phyloP scores from a whole-genome alignment of 1,140 invertebrate genomes.

The Vollenhovia emeryi region DNA sequence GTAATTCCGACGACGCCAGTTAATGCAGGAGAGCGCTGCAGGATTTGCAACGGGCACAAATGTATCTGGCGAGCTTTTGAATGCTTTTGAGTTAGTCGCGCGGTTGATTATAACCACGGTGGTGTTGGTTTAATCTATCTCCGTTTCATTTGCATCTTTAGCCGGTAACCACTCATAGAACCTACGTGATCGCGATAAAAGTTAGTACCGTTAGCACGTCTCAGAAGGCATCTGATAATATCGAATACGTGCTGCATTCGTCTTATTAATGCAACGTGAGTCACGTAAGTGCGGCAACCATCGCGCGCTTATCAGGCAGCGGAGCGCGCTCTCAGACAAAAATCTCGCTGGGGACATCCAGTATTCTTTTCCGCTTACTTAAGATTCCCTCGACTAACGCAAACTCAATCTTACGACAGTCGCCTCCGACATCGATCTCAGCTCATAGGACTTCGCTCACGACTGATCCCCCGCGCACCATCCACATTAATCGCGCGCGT shows the following conservation, averaged over 20 bases:
- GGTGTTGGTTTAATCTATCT: slow-evolving; percentile 18
- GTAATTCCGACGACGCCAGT: not conserved
- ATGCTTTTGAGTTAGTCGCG: slow-evolving; percentile 10
- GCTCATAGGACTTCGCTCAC: not conserved
- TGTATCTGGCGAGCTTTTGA: not conserved
- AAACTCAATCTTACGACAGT: slow-evolving; percentile 17
- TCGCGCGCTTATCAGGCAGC: not conserved
- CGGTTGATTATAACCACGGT: slow-evolving; percentile 1
- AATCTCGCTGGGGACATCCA: slow-evolving; percentile 23
- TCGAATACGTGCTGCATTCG: slow-evolving; percentile 12
- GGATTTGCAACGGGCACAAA: slow-evolving; percentile 9
- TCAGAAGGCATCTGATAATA: slow-evolving; percentile 25
- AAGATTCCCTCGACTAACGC: not conserved
- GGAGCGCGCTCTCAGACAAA: not conserved
- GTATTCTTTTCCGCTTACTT: slow-evolving; percentile 25
- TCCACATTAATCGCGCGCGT: slow-evolving; percentile 8
- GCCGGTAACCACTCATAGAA: not conserved
- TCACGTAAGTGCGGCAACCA: not conserved
- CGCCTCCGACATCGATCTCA: not conserved
- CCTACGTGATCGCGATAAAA: slow-evolving; percentile 35
- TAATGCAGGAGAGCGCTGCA: not conserved
- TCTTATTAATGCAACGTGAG: slow-evolving; percentile 40
- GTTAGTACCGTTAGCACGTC: not conserved
- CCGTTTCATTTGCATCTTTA: slow-evolving; percentile 30
- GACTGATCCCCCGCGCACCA: not conserved